Percentiles rank a stretch among this genome's conserved stretches.
Conservation (phyloP, 2,113 vertebrate genomes). For the Picathartes gymnocephalus region DNA sequence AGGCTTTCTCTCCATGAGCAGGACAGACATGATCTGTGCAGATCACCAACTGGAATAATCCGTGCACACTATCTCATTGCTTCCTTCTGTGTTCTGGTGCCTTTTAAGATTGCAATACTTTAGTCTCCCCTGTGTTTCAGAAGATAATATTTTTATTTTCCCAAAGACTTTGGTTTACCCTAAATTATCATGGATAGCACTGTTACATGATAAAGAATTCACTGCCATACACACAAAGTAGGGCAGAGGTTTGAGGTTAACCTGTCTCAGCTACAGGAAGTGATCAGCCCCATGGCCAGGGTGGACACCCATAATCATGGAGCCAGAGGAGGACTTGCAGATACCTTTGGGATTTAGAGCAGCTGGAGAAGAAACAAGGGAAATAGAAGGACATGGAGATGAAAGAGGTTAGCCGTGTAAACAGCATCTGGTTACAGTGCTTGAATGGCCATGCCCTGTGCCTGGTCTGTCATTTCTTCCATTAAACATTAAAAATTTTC, state of each 20-base stretch:
- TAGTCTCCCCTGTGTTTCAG: not conserved
- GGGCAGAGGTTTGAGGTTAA: not conserved
- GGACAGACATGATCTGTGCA: not conserved
- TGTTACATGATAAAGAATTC: not conserved
- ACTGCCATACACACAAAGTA: too few relatives aligned
- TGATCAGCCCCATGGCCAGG: not conserved
- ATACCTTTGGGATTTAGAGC: not conserved
- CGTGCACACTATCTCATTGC: not conserved
- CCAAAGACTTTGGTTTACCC: not conserved
- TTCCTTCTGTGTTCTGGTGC: not conserved
- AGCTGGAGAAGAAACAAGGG: not conserved
- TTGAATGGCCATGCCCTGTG: not conserved
- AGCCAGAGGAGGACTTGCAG: not conserved
- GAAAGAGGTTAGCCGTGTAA: fast-evolving
- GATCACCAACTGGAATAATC: not conserved
- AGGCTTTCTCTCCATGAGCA: not conserved
- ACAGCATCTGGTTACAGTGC: fast-evolving
- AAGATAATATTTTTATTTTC: not conserved
- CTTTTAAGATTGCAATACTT: not conserved
- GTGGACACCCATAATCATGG: too few relatives aligned
- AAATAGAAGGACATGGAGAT: not conserved
- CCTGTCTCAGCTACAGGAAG: not conserved
- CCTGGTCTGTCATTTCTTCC: not conserved
- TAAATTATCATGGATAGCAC: not conserved
- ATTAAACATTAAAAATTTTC: not conserved